These are phyloP conservation scores for Drosophila littoralis DNA, from an alignment of 1,140 invertebrate genomes.

Conservation along the genomic window DNA sequence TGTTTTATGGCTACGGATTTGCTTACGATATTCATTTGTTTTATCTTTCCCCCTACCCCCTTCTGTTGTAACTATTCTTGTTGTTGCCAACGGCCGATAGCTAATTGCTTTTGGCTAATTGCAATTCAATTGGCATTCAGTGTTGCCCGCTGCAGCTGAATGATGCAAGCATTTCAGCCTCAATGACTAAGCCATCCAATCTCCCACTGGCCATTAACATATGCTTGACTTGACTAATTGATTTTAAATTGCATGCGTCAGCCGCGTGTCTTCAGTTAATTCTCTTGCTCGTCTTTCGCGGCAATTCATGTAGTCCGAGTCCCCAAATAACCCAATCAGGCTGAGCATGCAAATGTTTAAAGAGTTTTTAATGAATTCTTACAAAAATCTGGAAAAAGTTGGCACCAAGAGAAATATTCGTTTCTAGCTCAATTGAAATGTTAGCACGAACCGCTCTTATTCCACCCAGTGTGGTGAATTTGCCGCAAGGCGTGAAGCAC, in stretches of 20 bases:
- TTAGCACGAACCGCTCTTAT: too few species aligned
- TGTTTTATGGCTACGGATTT: background rate
- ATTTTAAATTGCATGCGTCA: slow-evolving; percentile 35
- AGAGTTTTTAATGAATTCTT: too few species aligned
- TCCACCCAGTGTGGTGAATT: too few species aligned
- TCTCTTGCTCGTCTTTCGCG: background rate
- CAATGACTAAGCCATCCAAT: slow-evolving; percentile 43
- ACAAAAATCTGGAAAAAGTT: too few species aligned
- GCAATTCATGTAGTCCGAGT: too few species aligned
- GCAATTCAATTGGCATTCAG: background rate
- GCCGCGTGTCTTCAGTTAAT: slow-evolving; percentile 1
- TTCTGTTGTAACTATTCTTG: background rate
- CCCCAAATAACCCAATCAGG: too few species aligned
- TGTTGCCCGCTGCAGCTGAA: background rate
- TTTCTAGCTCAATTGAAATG: too few species aligned
- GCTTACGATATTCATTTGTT: background rate
- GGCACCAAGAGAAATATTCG: too few species aligned
- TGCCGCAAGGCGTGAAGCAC: too few species aligned
- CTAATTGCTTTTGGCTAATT: slow-evolving; percentile 16
- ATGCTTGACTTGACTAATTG: slow-evolving; percentile 41
- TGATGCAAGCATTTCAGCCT: slow-evolving; percentile 31
- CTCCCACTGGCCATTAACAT: slow-evolving; percentile 12
- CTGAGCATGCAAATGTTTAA: too few species aligned
- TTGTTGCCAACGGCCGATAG: background rate
- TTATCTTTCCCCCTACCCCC: background rate